phyloP scores from a whole-genome alignment of 2,113 vertebrate species.

The Apodemus sylvaticus region DNA sequence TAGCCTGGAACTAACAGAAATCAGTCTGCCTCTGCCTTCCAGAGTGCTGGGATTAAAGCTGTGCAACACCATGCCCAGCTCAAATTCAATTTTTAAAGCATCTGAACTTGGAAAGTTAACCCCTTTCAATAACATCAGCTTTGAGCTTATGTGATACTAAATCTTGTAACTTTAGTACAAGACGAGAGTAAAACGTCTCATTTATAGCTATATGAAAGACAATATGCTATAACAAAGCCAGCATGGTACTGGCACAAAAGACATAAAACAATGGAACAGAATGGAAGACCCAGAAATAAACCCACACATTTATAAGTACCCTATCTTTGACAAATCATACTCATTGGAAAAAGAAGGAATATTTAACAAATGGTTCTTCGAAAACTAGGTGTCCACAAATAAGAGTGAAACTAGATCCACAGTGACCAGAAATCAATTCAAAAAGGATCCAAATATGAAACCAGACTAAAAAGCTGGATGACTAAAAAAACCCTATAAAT shows the following conservation, averaged over 20 bases:
- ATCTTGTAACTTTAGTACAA: too few relatives aligned
- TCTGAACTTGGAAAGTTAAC: constrained; percentile 27
- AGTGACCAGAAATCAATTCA: neutral
- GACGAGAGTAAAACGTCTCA: constrained; percentile 5
- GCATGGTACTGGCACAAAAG: neutral
- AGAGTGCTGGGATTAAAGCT: neutral
- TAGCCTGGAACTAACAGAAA: neutral
- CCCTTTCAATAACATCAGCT: neutral
- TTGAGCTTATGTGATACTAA: neutral
- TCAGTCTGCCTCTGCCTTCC: neutral
- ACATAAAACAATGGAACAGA: neutral
- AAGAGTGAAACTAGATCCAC: neutral
- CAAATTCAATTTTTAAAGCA: constrained; percentile 44
- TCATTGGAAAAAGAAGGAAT: neutral
- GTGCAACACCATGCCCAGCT: neutral
- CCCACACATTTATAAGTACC: neutral
- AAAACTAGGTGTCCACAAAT: neutral
- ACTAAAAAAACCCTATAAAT: neutral
- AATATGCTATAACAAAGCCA: neutral
- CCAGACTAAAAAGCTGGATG: neutral
- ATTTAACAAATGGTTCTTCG: neutral
- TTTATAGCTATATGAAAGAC: constrained; percentile 13
- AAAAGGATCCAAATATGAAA: neutral
- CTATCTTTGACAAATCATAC: neutral
- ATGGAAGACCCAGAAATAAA: neutral